phyloP scores from a whole-genome alignment of 2,113 vertebrate species.

The Passer montanus region DNA sequence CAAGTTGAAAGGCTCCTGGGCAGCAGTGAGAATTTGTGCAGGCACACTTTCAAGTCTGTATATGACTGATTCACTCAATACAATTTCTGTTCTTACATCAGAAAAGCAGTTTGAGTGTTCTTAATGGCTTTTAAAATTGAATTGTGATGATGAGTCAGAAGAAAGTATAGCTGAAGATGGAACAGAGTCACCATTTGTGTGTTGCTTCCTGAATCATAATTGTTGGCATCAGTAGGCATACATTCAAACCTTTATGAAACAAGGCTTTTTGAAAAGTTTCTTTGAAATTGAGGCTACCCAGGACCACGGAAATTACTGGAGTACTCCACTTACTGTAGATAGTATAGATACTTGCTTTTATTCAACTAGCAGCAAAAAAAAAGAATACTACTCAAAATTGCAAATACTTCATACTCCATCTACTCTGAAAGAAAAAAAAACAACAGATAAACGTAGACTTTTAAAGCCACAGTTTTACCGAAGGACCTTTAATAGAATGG shows the following conservation, averaged over 20 bases:
- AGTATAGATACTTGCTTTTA: not conserved
- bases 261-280: conserved; percentile 32
- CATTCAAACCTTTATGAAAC: conserved; percentile 36
- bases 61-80: conserved; percentile 23
- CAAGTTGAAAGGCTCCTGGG: not conserved
- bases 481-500: not conserved
- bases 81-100: conserved; percentile 30
- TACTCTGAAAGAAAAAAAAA: not conserved
- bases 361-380: not conserved
- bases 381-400: not conserved
- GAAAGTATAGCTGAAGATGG: conserved; percentile 50
- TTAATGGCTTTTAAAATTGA: conserved; percentile 62
- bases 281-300: conserved; percentile 40
- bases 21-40: not conserved
- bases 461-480: not conserved
- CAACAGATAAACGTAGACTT: not conserved
- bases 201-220: conserved; percentile 39
- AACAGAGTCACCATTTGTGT: conserved; percentile 32
- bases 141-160: conserved; percentile 63
- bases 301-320: conserved; percentile 11
- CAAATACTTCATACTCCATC: not conserved
- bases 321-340: not conserved
- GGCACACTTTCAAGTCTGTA: not conserved
- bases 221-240: not conserved
- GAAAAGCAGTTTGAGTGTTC: conserved; percentile 35